These are phyloP conservation scores for Luehdorfia chinensis DNA, from an alignment of 1,140 invertebrate genomes.

Conservation along the genomic window DNA sequence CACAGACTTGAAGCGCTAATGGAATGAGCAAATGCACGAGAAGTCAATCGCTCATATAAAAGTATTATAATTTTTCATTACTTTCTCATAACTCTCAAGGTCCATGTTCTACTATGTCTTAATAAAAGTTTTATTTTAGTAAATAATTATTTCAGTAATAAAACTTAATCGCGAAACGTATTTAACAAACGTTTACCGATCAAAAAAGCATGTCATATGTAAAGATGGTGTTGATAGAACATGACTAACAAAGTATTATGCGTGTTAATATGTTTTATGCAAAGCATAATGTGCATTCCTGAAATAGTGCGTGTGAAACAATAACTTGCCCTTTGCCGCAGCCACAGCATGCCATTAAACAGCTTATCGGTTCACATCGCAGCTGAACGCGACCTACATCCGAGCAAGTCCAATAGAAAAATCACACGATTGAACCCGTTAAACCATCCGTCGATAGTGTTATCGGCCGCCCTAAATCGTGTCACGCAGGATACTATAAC, in stretches of 20 bases:
- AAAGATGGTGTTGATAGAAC: no score
- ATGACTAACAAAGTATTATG: constrained; percentile 8
- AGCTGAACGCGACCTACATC: constrained; percentile 43
- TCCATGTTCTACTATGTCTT: no score
- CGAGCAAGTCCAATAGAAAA: constrained; percentile 52
- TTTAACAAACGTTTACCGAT: no score
- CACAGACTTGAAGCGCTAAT: no score
- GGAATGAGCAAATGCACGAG: no score
- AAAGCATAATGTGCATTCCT: constrained; percentile 8
- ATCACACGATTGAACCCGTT: constrained; percentile 52
- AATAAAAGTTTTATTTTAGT: no score
- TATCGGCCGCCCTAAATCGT: constrained; percentile 27
- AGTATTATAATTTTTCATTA: no score
- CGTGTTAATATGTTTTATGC: constrained; percentile 2
- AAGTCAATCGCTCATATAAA: no score
- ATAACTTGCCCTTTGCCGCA: constrained; percentile 1
- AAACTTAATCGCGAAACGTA: no score
- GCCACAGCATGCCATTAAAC: neutral
- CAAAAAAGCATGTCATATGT: no score
- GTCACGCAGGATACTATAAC: constrained; percentile 16
- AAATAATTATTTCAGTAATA: no score
- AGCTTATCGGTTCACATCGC: constrained; percentile 35
- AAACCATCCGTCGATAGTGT: constrained; percentile 47
- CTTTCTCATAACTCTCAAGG: no score
- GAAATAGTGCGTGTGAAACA: constrained; percentile 7